Percentiles rank a stretch among this genome's conserved stretches.
Evolutionary conservation across 2,113 vertebrate genomes (phyloP).

Genomic region (Antennarius striatus): DNA sequence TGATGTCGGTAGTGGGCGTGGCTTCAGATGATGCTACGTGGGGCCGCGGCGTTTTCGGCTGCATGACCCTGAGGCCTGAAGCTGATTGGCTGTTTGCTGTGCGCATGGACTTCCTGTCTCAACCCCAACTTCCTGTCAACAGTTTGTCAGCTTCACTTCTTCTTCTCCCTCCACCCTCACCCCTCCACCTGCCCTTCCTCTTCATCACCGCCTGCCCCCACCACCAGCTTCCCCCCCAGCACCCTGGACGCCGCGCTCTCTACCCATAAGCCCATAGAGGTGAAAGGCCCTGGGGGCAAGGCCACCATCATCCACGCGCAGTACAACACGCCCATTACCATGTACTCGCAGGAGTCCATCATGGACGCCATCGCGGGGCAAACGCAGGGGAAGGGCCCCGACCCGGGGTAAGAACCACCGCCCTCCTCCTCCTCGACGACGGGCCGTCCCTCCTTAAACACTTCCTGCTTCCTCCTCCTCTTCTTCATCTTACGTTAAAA

Average conservation of each 20-base stretch:
- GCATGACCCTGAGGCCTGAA: not conserved
- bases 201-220: constrained; percentile 58
- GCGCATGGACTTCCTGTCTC: constrained; percentile 3
- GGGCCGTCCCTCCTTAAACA: not conserved
- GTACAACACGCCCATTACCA: constrained; percentile 99
- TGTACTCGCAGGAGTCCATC: constrained; percentile 99
- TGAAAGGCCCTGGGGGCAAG: constrained; percentile 94
- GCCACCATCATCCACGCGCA: constrained; percentile 98
- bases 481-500: not conserved
- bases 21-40: too few relatives aligned
- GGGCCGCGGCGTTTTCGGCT: not conserved
- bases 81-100: constrained; percentile 21
- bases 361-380: constrained; percentile 98
- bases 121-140: not conserved
- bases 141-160: constrained; percentile 6
- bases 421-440: not conserved
- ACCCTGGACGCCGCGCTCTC: constrained; percentile 88
- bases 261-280: constrained; percentile 94
- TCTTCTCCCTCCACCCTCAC: constrained; percentile 4
- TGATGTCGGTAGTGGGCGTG: too few relatives aligned
- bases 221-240: constrained; percentile 86
- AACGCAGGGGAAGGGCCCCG: constrained; percentile 91
- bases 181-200: constrained; percentile 7
- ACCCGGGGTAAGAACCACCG: constrained; percentile 86
- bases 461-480: not conserved